phyloP scores from a whole-genome alignment of 1,140 invertebrate genomes.

The Pachypsylla venusta region DNA sequence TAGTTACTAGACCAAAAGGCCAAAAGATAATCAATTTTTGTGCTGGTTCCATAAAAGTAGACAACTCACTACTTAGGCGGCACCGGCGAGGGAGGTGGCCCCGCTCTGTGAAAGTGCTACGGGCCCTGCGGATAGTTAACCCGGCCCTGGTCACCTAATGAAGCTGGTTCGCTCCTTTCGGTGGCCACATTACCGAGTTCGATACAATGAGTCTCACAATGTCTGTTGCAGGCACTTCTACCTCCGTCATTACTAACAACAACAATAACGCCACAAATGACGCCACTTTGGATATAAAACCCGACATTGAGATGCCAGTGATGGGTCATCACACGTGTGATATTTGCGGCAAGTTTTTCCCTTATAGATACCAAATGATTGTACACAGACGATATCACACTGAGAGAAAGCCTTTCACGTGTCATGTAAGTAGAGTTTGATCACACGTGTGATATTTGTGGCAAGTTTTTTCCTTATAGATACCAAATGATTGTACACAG shows the following conservation, averaged over 20 bases:
- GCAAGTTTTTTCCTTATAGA: conserved; percentile 68
- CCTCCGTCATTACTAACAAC: not conserved
- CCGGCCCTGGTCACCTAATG: too few species aligned
- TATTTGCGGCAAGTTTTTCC: conserved; percentile 69
- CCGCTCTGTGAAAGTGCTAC: too few species aligned
- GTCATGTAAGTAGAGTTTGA: conserved; percentile 38
- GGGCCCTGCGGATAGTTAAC: too few species aligned
- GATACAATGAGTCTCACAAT: conserved; percentile 12
- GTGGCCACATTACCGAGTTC: too few species aligned
- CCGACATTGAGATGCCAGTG: not conserved
- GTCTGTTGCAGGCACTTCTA: too few species aligned
- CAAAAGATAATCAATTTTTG: too few species aligned
- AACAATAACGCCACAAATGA: not conserved
- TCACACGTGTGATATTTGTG: conserved; percentile 68
- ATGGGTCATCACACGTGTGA: conserved; percentile 55
- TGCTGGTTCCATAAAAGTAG: not conserved
- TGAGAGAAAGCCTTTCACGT: conserved; percentile 68
- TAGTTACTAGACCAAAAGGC: too few species aligned
- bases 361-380: conserved; percentile 69
- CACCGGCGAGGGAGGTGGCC: not conserved
- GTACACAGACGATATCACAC: conserved; percentile 69
- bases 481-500: conserved; percentile 73
- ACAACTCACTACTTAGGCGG: not conserved
- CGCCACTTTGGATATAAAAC: not conserved
- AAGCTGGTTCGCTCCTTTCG: too few species aligned